Evolutionary conservation across 2,797 vertebrate species (phyloP), one percentile per base, ranked within the genome.

Genomic region (Paratrypauchen microcephalus): DNA sequence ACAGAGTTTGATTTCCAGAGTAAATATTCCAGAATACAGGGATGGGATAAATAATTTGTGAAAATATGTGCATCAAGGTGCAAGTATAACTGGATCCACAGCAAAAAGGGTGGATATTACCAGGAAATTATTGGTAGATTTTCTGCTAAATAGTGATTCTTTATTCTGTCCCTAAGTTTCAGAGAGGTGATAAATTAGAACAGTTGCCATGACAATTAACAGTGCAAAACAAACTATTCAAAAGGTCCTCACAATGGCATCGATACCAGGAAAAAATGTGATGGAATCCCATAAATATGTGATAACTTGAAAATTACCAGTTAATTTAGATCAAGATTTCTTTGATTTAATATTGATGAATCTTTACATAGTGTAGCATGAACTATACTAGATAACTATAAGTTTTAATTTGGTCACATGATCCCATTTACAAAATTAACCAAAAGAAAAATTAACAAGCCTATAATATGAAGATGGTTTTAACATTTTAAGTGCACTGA

Each of bases 1-100:
- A 88, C 87, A 83, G 79, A 84, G 88, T 91, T 86, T 87, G 87
- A 89, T 92, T 91, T 85, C 76, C 83, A 87, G 80, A 73, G 84
- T 90, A 86, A 90, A 90, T 91, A 92, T 87, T 88, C 80, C 69
- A 66, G 72, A 84, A 83, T 85, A 81, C 74, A 66, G 77, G 80
- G 80, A 79, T 77, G 61, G 79, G 87, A 90, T 86, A 71, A 85
- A 87, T 87, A 87, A 84, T 85, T 85, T 84, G 79, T 74, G 69
- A 83, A 87, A 87, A 86, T 74, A 72, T 82, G 79, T 71, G 71
- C 77, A 80, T 86, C 66, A 72, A 60, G 73, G 48, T 67, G 13
- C 5, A n/a, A 61, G 67, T 60, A 28, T 45, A 41, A 45, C 66
- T 5, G 73, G 65, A 80, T 69, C 56, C 58, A 70, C n/a, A 32